These are phyloP conservation scores for Loripinus fragilis DNA, from an alignment of 2,888 invertebrate genomes.

Conservation along the genomic window DNA sequence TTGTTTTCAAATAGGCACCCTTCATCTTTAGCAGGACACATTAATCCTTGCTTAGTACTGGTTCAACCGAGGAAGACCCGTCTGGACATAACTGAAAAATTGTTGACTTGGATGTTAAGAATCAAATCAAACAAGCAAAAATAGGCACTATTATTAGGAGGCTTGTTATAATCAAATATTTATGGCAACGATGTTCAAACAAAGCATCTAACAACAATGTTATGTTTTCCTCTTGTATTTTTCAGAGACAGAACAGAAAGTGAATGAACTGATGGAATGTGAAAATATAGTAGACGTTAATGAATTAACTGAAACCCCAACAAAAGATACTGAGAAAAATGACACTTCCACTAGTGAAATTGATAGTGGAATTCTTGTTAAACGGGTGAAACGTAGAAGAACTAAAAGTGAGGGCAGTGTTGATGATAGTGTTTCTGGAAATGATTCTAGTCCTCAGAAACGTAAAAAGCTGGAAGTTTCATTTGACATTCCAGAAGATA, in stretches of 20 bases:
- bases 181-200: no score
- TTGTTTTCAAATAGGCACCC: no score
- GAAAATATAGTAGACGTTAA: background rate
- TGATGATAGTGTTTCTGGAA: slow-evolving; percentile 37
- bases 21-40: no score
- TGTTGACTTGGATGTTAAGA: no score
- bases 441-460: slow-evolving; percentile 44
- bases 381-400: slow-evolving; percentile 33
- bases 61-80: no score
- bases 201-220: no score
- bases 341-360: background rate
- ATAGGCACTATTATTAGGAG: no score
- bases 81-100: no score
- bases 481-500: slow-evolving; percentile 33
- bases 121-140: no score
- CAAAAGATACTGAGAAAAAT: background rate
- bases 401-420: slow-evolving; percentile 63
- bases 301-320: background rate
- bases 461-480: slow-evolving; percentile 44
- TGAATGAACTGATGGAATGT: slow-evolving; percentile 5
- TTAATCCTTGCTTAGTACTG: no score
- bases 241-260: slow-evolving; percentile 49
- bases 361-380: background rate
- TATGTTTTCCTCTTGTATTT: no score
- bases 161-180: no score